These are phyloP conservation scores for Tympanoctomys barrerae DNA, from an alignment of 2,797 vertebrate genomes.

Conservation along the genomic window DNA sequence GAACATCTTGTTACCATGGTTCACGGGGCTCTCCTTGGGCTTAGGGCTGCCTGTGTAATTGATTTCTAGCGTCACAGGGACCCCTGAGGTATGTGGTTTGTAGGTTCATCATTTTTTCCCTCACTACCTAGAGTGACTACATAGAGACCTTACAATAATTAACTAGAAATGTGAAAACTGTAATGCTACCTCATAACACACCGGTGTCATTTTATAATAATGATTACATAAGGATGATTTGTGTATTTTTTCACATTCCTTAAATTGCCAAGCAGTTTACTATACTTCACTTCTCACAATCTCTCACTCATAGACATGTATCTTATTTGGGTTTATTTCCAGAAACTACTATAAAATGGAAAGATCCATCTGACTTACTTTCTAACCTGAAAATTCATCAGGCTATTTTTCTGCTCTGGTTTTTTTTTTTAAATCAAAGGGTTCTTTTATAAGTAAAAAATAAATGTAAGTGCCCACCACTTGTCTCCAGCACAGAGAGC, in stretches of 20 bases:
- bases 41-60: too few relatives aligned
- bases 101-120: background rate
- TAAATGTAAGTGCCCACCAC: background rate
- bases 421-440: background rate
- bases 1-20: too few relatives aligned
- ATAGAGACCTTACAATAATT: background rate
- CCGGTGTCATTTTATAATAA: background rate
- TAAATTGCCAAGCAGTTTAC: background rate
- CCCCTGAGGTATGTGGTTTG: background rate
- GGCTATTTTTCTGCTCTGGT: conserved; percentile 11
- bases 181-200: background rate
- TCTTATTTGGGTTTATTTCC: background rate
- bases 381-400: background rate
- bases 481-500: conserved; percentile 20
- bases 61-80: background rate
- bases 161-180: background rate
- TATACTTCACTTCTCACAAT: background rate
- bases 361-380: conserved; percentile 1
- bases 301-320: background rate
- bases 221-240: background rate
- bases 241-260: background rate
- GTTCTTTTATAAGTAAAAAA: background rate
- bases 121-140: background rate
- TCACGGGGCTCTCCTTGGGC: too few relatives aligned
- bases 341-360: background rate